phyloP scores from a whole-genome alignment of 2,113 vertebrate species.

The Gopherus evgoodei region DNA sequence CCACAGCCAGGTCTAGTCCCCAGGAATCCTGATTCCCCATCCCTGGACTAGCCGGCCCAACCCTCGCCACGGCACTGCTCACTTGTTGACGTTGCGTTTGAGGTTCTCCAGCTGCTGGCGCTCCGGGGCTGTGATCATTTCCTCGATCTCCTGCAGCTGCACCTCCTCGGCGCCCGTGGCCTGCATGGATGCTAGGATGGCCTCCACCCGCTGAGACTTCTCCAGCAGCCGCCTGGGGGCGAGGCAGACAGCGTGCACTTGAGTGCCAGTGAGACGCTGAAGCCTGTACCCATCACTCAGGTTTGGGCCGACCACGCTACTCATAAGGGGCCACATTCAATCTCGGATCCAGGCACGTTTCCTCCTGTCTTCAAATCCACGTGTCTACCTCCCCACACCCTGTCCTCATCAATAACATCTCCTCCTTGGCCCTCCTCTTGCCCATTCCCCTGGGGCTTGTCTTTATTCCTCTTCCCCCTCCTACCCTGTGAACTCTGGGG shows the following conservation, averaged over 20 bases:
- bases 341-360: no score
- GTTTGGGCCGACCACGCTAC: neutral
- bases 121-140: slow-evolving; percentile 95
- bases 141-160: slow-evolving; percentile 95
- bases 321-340: neutral
- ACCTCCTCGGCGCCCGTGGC: slow-evolving; percentile 87
- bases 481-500: no score
- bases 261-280: neutral
- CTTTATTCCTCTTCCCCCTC: neutral
- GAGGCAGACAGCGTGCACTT: neutral
- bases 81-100: slow-evolving; percentile 94
- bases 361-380: fast-evolving
- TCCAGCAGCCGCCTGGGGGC: slow-evolving; percentile 89
- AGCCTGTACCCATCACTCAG: neutral
- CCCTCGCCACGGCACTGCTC: neutral
- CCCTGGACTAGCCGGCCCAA: fast-evolving
- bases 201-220: slow-evolving; percentile 96
- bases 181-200: slow-evolving; percentile 94
- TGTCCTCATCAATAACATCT: neutral
- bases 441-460: neutral
- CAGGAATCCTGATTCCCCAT: neutral
- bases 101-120: slow-evolving; percentile 92
- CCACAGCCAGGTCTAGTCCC: neutral
- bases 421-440: neutral
- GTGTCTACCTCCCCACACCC: neutral